Conservation (phyloP, 2,888 invertebrate genomes). For the Platycnemis pennipes region DNA sequence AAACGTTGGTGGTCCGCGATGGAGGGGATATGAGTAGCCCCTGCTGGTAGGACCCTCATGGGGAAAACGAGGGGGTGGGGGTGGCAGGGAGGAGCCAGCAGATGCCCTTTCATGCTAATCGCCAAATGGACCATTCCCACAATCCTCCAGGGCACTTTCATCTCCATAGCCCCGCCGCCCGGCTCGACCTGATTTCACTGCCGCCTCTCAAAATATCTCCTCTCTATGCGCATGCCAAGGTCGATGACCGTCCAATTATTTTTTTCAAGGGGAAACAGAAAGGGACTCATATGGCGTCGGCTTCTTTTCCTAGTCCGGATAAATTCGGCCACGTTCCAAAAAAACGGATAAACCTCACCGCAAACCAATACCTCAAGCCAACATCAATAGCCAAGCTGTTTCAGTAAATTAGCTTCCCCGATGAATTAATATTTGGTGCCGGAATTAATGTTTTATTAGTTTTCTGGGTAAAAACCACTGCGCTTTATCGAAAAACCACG, state of each 20-base stretch:
- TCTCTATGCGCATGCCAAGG: not conserved
- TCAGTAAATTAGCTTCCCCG: not conserved
- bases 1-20: not conserved
- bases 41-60: not conserved
- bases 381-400: not conserved
- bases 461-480: not conserved
- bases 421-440: not conserved
- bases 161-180: not conserved
- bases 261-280: not conserved
- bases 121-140: conserved; percentile 10
- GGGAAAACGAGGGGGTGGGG: not conserved
- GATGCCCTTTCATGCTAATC: not conserved
- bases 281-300: not conserved
- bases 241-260: not conserved
- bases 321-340: not conserved
- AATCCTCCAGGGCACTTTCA: not conserved
- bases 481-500: not conserved
- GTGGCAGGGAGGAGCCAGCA: not conserved
- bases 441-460: not conserved
- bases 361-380: not conserved
- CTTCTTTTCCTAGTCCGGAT: not conserved
- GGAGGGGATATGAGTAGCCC: not conserved
- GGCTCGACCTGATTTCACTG: not conserved
- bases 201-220: not conserved
- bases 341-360: not conserved